Base-by-base conservation (phyloP, 2,888 invertebrate genomes). In the Xestia c-nigrum region DNA sequence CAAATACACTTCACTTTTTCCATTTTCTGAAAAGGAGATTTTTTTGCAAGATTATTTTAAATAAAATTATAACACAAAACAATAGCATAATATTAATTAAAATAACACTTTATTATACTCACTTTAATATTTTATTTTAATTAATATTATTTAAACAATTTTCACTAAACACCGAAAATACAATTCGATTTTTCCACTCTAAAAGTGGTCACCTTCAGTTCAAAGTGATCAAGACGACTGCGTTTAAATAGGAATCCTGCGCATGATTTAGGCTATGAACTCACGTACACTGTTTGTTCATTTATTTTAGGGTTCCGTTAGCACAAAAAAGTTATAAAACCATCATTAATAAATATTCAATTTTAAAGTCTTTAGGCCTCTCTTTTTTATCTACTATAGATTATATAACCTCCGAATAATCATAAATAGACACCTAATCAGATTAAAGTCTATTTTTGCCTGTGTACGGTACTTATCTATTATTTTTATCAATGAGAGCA, bases 21-120 rank as follows among this genome's bases (percentile, higher is more conserved):
- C 82, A 85, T 84, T 52, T 75, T 80, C 40, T 66, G 43, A 14
- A 63, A 19, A 59, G 31, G 10, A 38, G 12, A n/a, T n/a, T 12
- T 7, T n/a, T 12, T 7, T 21, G 0, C 7, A 4, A 46, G 3
- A 2, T 14, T 46, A 19, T 7, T 50, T 50, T 6, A 50, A 10
- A n/a, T 52, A 10, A n/a, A 52, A 52, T n/a, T n/a, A 52, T 55
- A 55, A 4, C n/a, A 5, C n/a, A 55, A 55, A 55, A 55, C 16
- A 55, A 5, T 4, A 21, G 3, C 31, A 43, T 4, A 19, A 21
- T 43, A 31, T 47, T 50, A 50, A n/a, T n/a, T n/a, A 31, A 43
- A 6, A 5, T 14, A n/a, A n/a, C 50, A 80, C 16, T 61, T 6
- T 1, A 57, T 5, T 6, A 47, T 24, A 50, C 47, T 46, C 14